Conservation (phyloP, 2,888 invertebrate genomes). For the Neoscelio sp. region DNA sequence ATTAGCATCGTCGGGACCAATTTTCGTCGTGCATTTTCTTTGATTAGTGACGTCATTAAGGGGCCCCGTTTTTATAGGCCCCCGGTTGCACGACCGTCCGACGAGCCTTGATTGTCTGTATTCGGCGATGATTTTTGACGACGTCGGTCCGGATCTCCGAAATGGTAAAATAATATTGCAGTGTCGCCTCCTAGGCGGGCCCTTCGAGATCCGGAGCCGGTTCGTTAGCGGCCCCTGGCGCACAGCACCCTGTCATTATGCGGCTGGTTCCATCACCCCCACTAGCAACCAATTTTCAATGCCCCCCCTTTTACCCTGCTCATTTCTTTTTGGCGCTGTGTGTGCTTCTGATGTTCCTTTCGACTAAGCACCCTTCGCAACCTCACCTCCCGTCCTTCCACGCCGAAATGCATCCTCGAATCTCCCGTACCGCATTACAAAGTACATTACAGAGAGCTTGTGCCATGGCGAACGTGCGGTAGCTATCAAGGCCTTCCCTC, state of each 20-base stretch:
- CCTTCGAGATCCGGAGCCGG: constrained; percentile 76
- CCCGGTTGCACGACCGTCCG: constrained; percentile 52
- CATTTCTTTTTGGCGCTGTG: constrained; percentile 42
- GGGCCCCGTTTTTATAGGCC: constrained; percentile 34
- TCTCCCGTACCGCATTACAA: constrained; percentile 32
- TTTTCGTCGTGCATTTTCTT: constrained; percentile 43
- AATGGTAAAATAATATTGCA: constrained; percentile 81
- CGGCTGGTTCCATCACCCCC: constrained; percentile 80
- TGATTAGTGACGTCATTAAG: constrained; percentile 62
- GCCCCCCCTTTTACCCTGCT: constrained; percentile 57
- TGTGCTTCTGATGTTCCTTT: constrained; percentile 57
- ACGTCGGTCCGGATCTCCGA: constrained; percentile 75
- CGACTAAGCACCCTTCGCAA: constrained; percentile 65
- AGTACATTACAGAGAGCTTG: constrained; percentile 35
- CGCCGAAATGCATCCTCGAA: constrained; percentile 47
- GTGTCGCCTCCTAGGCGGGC: constrained; percentile 78
- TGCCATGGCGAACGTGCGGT: constrained; percentile 52
- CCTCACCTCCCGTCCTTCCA: constrained; percentile 19
- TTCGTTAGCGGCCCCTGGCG: constrained; percentile 80
- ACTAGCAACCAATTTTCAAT: constrained; percentile 77
- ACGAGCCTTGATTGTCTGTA: constrained; percentile 78
- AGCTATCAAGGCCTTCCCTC: constrained; percentile 58
- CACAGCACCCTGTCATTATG: constrained; percentile 81
- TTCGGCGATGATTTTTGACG: constrained; percentile 80
- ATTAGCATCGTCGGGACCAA: constrained; percentile 23